A percentile compares a stretch with the other conserved stretches of the same genome.
phyloP scores from a whole-genome alignment of 2,113 vertebrate species.

The Hemiscyllium ocellatum region DNA sequence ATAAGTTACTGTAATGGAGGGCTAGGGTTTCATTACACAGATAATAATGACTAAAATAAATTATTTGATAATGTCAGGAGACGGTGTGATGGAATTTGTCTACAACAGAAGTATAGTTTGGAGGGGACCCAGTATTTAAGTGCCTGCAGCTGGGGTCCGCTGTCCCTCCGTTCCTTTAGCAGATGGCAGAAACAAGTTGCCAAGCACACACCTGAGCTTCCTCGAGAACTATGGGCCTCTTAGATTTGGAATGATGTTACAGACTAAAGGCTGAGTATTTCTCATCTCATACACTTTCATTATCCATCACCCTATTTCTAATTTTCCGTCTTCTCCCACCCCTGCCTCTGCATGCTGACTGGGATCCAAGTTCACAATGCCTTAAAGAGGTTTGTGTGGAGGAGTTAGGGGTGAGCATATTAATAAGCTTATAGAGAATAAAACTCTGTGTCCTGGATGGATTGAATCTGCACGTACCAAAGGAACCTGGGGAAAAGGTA shows the following conservation, averaged over 20 bases:
- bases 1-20: neutral
- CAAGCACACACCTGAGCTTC: neutral
- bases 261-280: constrained; percentile 39
- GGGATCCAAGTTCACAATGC: neutral
- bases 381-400: neutral
- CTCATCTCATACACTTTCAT: constrained; percentile 41
- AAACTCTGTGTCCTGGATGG: neutral
- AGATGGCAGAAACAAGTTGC: neutral
- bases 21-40: neutral
- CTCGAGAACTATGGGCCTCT: neutral
- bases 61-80: neutral
- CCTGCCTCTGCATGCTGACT: neutral
- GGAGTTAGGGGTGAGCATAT: no score
- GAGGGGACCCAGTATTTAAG: neutral
- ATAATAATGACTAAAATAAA: constrained; percentile 1
- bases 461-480: neutral
- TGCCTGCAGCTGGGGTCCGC: neutral
- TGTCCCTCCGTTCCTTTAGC: neutral
- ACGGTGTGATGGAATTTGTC: neutral
- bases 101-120: neutral
- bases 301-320: constrained; percentile 41
- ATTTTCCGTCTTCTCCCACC: neutral
- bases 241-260: neutral
- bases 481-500: neutral
- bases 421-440: neutral